A percentile compares a stretch with the other conserved stretches of the same genome.
phyloP scores from a whole-genome alignment of 2,797 vertebrate genomes.

The Myotis vivesi region DNA sequence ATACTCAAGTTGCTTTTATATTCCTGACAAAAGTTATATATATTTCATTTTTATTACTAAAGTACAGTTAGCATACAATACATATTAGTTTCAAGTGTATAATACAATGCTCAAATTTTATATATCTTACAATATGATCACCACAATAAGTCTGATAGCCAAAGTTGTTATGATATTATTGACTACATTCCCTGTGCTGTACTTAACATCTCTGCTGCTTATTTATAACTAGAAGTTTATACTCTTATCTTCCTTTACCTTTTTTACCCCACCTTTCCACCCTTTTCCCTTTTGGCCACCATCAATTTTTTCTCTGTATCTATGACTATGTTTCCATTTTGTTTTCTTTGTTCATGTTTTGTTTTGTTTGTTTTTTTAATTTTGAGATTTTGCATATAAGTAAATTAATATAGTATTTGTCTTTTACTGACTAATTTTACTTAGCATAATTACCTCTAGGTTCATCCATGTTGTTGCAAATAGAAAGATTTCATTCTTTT shows the following conservation, averaged over 20 bases:
- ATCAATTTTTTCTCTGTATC: neutral
- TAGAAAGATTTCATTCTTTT: neutral
- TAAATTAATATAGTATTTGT: neutral
- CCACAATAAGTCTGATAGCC: neutral
- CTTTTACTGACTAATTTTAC: neutral
- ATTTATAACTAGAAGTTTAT: neutral
- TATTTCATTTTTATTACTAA: neutral
- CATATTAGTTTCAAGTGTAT: neutral
- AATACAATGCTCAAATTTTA: neutral
- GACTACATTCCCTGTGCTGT: neutral
- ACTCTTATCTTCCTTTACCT: neutral
- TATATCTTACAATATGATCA: neutral
- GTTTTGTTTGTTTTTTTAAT: neutral
- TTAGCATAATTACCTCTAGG: neutral
- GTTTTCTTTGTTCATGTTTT: neutral
- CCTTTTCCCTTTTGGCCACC: neutral
- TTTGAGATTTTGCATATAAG: neutral
- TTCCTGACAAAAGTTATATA: conserved; percentile 55
- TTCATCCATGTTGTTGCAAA: neutral
- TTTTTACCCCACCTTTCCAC: neutral
- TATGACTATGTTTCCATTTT: too few relatives aligned
- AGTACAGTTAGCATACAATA: neutral
- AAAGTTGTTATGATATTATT: neutral
- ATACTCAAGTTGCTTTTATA: conserved; percentile 36
- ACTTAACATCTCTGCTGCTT: neutral